These are phyloP conservation scores for Cichladusa arquata DNA, from an alignment of 2,113 vertebrate species.

Conservation along the genomic window DNA sequence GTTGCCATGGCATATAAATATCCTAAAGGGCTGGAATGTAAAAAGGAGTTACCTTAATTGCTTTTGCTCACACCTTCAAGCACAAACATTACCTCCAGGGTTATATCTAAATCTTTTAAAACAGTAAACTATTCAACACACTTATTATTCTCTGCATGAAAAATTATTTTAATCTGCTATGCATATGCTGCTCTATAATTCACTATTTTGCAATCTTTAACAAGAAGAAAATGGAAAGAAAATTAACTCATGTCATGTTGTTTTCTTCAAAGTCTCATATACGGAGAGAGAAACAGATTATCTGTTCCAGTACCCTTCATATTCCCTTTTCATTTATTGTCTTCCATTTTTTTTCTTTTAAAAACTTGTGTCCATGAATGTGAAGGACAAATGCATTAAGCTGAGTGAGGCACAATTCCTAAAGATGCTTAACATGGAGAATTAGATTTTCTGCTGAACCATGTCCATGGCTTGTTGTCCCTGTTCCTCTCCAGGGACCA, in stretches of 20 bases:
- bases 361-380: background rate
- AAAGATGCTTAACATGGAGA: background rate
- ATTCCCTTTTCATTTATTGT: background rate
- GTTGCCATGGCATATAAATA: background rate
- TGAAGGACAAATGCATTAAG: slow-evolving; percentile 6
- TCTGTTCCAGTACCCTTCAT: background rate
- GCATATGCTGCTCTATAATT: background rate
- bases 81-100: background rate
- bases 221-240: background rate
- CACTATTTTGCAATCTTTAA: background rate
- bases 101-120: slow-evolving; percentile 28
- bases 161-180: background rate
- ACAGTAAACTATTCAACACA: background rate
- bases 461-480: background rate
- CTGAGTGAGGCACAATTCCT: background rate
- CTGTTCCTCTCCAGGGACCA: background rate
- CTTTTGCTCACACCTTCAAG: background rate
- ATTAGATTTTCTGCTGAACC: slow-evolving; percentile 30
- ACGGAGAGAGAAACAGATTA: background rate
- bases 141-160: slow-evolving; percentile 2
- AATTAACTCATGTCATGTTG: background rate
- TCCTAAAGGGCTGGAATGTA: background rate
- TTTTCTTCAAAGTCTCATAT: background rate
- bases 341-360: background rate
- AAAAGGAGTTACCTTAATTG: background rate